These are phyloP conservation scores for Argyrosomus japonicus DNA, from an alignment of 2,113 vertebrate genomes.

Conservation along the genomic window DNA sequence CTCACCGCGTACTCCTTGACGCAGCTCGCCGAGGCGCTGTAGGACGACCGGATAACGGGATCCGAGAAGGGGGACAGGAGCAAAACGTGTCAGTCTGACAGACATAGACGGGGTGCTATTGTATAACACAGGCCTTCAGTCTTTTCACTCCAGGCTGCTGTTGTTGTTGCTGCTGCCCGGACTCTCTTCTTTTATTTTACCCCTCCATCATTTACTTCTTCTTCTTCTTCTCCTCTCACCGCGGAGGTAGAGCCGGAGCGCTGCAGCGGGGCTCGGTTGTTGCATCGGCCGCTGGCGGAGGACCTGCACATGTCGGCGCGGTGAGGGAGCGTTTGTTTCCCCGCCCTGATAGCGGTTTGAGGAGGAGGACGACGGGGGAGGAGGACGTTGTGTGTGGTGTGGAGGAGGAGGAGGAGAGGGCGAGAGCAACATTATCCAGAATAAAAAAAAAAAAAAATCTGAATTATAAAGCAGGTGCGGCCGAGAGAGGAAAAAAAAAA, in stretches of 20 bases:
- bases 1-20: slow-evolving; percentile 26
- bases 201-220: no score
- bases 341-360: slow-evolving; percentile 76
- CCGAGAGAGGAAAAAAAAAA: background rate
- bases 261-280: slow-evolving; percentile 57
- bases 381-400: no score
- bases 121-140: slow-evolving; percentile 59
- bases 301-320: slow-evolving; percentile 83
- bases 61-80: slow-evolving; percentile 66
- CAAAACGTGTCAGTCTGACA: slow-evolving; percentile 63
- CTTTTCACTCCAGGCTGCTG: background rate
- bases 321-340: slow-evolving; percentile 73
- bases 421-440: slow-evolving; percentile 18
- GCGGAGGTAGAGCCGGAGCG: slow-evolving; percentile 48
- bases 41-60: slow-evolving; percentile 75
- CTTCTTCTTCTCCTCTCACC: slow-evolving; percentile 12
- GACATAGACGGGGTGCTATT: slow-evolving; percentile 57
- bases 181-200: slow-evolving; percentile 8
- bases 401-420: background rate
- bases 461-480: slow-evolving; percentile 32
- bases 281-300: slow-evolving; percentile 74
- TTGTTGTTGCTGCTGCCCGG: background rate
- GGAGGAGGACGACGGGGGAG: no score
- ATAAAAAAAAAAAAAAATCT: background rate
- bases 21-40: slow-evolving; percentile 56